Conservation (phyloP, 1,140 invertebrate genomes). For the Pseudomyrmex pallidus region DNA sequence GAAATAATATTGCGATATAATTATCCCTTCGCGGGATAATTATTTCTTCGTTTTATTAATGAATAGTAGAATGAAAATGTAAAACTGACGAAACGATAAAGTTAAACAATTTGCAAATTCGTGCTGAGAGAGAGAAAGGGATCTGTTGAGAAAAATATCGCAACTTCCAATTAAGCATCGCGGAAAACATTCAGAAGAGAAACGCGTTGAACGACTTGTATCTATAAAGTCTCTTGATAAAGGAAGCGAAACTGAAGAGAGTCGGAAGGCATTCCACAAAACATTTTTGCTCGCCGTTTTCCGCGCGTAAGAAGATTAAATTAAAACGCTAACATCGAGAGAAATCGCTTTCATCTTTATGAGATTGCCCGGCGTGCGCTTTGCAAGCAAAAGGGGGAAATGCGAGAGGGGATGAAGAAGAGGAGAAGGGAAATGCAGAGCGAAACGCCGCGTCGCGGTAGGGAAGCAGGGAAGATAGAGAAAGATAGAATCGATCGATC, state of each 20-base stretch:
- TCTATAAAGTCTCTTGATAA: slow-evolving; percentile 38
- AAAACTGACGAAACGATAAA: background rate
- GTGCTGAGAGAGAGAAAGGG: no score
- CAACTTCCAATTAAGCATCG: slow-evolving; percentile 23
- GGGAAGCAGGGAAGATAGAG: background rate
- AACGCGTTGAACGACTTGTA: slow-evolving; percentile 8
- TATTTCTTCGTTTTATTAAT: background rate
- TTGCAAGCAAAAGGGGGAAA: slow-evolving; percentile 40
- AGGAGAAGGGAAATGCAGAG: background rate
- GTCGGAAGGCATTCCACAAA: slow-evolving; percentile 54
- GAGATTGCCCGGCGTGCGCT: slow-evolving; percentile 52
- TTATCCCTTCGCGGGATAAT: no score
- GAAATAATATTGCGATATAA: no score
- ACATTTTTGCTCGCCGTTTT: slow-evolving; percentile 54
- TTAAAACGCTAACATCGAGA: slow-evolving; percentile 60
- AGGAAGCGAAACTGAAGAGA: slow-evolving; percentile 25
- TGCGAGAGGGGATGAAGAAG: background rate
- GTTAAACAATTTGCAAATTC: background rate
- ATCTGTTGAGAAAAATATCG: background rate
- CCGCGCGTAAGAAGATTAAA: slow-evolving; percentile 59
- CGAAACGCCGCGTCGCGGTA: background rate
- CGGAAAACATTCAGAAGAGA: background rate
- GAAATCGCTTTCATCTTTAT: slow-evolving; percentile 62
- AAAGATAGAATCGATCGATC: slow-evolving; percentile 39
- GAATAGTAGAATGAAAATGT: background rate